Conservation (phyloP, 1,140 invertebrate genomes). For the Drosophila eugracilis region DNA sequence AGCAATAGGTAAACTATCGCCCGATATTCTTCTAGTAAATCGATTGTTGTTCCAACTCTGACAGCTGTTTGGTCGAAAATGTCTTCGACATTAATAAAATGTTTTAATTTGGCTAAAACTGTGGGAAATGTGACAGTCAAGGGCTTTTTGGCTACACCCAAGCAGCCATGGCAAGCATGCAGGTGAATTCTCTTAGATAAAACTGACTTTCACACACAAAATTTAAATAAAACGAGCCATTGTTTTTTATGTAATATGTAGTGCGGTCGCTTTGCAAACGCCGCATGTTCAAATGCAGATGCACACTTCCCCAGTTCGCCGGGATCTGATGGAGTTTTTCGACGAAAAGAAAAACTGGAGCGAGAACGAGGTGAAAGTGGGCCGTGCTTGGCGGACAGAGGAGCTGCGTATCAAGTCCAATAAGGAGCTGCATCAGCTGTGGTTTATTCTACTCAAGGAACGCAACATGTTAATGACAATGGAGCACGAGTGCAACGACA, state of each 20-base stretch:
- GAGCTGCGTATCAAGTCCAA: constrained; percentile 98
- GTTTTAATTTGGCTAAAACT: constrained; percentile 64
- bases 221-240: not conserved
- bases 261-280: constrained; percentile 21
- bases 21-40: not conserved
- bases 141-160: constrained; percentile 26
- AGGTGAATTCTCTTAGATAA: constrained; percentile 21
- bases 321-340: constrained; percentile 95
- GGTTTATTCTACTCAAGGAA: constrained; percentile 98
- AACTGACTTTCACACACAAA: not conserved
- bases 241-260: constrained; percentile 72
- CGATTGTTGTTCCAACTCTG: not conserved
- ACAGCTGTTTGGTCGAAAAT: constrained; percentile 34
- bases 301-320: constrained; percentile 41
- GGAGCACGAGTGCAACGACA: constrained; percentile 92
- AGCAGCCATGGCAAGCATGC: constrained; percentile 34
- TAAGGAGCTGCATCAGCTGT: constrained; percentile 98
- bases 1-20: too few relatives aligned
- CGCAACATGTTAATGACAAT: constrained; percentile 98
- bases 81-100: constrained; percentile 70
- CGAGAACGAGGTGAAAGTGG: constrained; percentile 91
- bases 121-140: constrained; percentile 37
- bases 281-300: constrained; percentile 40
- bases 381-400: constrained; percentile 95
- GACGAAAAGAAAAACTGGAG: constrained; percentile 95